Evolutionary conservation across 2,113 vertebrate genomes (phyloP).

Genomic region (Phrynosoma platyrhinos): DNA sequence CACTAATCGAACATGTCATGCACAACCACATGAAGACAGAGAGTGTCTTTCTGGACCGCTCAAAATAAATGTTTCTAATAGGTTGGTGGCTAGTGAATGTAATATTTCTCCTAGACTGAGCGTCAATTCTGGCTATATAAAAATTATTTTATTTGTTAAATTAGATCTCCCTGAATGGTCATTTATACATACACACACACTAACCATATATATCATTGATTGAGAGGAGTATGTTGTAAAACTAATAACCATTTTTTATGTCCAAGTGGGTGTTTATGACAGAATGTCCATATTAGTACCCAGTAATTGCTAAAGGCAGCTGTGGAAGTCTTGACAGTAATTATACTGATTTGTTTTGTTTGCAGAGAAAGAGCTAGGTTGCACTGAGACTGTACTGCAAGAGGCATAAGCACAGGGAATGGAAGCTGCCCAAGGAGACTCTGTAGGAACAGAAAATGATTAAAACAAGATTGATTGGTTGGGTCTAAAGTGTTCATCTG

Average conservation of each 20-base stretch:
- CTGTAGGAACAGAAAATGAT: conserved; percentile 44
- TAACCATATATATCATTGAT: conserved; percentile 31
- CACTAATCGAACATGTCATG: background rate
- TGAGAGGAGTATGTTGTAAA: background rate
- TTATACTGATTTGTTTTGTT: conserved; percentile 57
- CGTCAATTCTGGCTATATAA: background rate
- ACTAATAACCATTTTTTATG: conserved; percentile 22
- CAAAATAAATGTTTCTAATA: conserved; percentile 15
- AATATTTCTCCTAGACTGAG: background rate
- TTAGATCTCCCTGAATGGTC: conserved; percentile 27
- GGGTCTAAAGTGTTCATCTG: conserved; percentile 55
- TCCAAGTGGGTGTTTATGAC: conserved; percentile 30
- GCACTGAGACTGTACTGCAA: conserved; percentile 19
- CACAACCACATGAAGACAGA: conserved; percentile 3
- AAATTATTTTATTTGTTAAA: background rate
- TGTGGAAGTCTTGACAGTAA: conserved; percentile 39
- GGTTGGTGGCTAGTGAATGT: background rate
- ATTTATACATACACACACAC: background rate
- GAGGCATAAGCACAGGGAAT: conserved; percentile 51
- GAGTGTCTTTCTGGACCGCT: background rate
- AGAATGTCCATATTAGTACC: conserved; percentile 34
- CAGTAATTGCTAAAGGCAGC: conserved; percentile 18
- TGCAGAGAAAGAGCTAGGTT: background rate
- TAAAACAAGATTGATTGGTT: conserved; percentile 63
- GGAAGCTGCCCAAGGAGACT: conserved; percentile 11